These are phyloP conservation scores for Mastomys natalensis DNA, from an alignment of 2,113 vertebrate species.

Conservation along the genomic window DNA sequence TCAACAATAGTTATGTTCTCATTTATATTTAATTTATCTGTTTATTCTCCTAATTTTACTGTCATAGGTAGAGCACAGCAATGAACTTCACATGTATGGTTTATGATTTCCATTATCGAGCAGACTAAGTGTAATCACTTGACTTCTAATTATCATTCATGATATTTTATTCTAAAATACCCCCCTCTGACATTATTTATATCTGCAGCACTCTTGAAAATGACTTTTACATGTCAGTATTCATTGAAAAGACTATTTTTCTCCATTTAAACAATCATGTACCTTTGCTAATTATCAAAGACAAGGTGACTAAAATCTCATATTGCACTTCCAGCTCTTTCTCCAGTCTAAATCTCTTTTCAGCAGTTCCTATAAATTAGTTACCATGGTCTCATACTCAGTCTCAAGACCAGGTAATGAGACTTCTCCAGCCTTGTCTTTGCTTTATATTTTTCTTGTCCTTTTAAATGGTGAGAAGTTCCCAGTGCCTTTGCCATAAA, in stretches of 20 bases:
- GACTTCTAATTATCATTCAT: neutral
- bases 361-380: neutral
- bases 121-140: neutral
- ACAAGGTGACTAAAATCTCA: neutral
- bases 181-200: neutral
- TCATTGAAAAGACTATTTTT: neutral
- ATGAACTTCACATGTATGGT: neutral
- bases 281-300: neutral
- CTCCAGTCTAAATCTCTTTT: neutral
- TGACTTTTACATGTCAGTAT: neutral
- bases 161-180: neutral
- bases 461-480: neutral
- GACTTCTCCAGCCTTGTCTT: neutral
- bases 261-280: neutral
- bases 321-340: neutral
- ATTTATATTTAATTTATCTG: neutral
- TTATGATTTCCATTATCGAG: neutral
- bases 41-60: neutral
- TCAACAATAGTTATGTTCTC: neutral
- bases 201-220: neutral
- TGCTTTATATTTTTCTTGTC: too few species aligned
- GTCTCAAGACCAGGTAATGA: neutral
- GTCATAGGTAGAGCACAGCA: neutral
- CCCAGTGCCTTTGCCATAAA: neutral
- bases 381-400: neutral